A percentile compares a stretch with the other conserved stretches of the same genome.
phyloP scores from a whole-genome alignment of 2,797 vertebrate species.

The Arctocebus calabarensis region DNA sequence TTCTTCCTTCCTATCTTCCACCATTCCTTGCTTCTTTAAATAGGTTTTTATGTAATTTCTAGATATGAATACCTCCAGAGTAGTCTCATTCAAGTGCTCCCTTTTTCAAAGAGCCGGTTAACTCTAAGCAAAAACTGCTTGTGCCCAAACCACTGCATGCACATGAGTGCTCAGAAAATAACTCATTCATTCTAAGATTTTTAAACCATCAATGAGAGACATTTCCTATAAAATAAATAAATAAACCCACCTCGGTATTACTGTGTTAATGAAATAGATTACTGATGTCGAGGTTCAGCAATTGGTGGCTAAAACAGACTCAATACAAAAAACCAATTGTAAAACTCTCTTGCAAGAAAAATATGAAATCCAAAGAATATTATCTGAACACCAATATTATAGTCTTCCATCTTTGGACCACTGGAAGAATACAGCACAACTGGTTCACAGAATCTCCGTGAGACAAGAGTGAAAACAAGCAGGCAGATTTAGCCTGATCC shows the following conservation, averaged over 20 bases:
- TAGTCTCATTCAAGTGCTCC: neutral
- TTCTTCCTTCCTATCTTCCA: neutral
- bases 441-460: neutral
- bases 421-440: neutral
- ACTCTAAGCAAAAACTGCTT: neutral
- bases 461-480: neutral
- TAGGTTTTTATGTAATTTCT: neutral
- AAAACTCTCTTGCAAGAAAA: neutral
- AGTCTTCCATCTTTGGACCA: neutral
- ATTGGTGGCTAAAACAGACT: neutral
- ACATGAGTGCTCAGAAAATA: neutral
- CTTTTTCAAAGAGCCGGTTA: neutral
- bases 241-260: neutral
- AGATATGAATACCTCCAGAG: neutral
- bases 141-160: neutral
- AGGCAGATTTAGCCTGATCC: neutral
- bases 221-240: slow-evolving; percentile 16
- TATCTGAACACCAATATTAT: neutral
- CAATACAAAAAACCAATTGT: neutral
- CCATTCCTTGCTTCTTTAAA: neutral
- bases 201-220: neutral
- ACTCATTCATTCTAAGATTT: neutral
- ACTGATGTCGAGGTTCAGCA: neutral
- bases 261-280: neutral
- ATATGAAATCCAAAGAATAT: neutral